Percentiles rank a stretch among this genome's conserved stretches.
phyloP scores from a whole-genome alignment of 2,113 vertebrate species.

The Lepus timidus region DNA sequence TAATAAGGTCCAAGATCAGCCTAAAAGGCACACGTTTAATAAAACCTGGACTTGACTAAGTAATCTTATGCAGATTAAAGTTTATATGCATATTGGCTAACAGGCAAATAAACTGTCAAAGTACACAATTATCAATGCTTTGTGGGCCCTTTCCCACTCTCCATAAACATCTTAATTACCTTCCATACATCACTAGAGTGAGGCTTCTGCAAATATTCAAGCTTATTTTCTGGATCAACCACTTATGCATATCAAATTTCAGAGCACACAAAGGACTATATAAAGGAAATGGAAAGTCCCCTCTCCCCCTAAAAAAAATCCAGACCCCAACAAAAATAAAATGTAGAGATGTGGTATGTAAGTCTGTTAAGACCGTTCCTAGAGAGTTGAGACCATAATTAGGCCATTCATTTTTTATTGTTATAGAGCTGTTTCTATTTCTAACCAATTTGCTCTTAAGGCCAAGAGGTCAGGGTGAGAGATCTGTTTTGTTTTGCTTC shows the following conservation, averaged over 20 bases:
- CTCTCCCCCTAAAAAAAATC: background rate
- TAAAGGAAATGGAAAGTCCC: slow-evolving; percentile 46
- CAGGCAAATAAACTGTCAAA: slow-evolving; percentile 37
- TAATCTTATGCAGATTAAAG: background rate
- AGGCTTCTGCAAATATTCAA: slow-evolving; percentile 30
- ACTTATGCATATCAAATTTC: slow-evolving; percentile 33
- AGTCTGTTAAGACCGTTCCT: slow-evolving; percentile 19
- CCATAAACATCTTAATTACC: slow-evolving; percentile 39
- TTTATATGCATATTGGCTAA: background rate
- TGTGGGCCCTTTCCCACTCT: background rate
- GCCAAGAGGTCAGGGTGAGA: background rate
- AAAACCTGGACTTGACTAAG: slow-evolving; percentile 57
- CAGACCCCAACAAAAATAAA: slow-evolving; percentile 31
- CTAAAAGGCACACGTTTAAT: slow-evolving; percentile 45
- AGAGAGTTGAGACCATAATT: slow-evolving; percentile 34
- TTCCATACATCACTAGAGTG: slow-evolving; percentile 6
- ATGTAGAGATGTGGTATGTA: background rate
- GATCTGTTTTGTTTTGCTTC: background rate
- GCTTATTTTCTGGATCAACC: slow-evolving; percentile 18
- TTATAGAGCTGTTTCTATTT: slow-evolving; percentile 17
- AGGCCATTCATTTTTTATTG: slow-evolving; percentile 11
- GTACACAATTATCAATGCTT: background rate
- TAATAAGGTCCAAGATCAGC: slow-evolving; percentile 54
- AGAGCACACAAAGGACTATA: background rate
- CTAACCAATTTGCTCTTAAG: slow-evolving; percentile 21